A percentile compares a stretch with the other conserved stretches of the same genome.
Evolutionary conservation across 92 coral and sea anemone species (phyloP).

Genomic region (Bergia puertoricense): DNA sequence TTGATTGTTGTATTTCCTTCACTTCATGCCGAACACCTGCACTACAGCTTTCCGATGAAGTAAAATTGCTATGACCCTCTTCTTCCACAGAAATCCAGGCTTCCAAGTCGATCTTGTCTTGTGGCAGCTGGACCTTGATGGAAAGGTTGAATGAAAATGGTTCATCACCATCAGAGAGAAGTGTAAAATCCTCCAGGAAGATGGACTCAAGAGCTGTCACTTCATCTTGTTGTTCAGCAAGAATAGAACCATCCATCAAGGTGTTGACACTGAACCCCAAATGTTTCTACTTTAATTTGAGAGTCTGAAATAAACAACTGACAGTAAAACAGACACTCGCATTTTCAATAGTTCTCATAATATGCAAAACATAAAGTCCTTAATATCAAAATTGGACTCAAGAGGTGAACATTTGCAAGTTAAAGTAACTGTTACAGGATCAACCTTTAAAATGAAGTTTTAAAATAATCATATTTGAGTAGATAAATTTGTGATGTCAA

Average conservation of each 20-base stretch:
- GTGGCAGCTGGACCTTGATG: conserved; percentile 66
- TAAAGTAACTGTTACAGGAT: too few relatives aligned
- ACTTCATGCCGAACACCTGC: background rate
- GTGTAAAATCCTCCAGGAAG: conserved; percentile 69
- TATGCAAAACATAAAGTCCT: too few relatives aligned
- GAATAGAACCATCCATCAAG: conserved; percentile 28
- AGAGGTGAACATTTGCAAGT: too few relatives aligned
- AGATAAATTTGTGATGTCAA: too few relatives aligned
- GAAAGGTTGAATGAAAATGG: conserved; percentile 65
- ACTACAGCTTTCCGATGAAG: background rate
- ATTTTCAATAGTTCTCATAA: too few relatives aligned
- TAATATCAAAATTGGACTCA: too few relatives aligned
- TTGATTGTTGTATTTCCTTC: background rate
- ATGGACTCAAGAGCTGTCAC: conserved; percentile 81
- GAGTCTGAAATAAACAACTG: background rate
- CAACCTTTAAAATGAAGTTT: too few relatives aligned
- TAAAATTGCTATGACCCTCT: background rate
- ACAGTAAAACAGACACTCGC: too few relatives aligned
- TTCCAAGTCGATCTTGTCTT: conserved; percentile 63
- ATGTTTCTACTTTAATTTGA: background rate
- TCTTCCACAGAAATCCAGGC: conserved; percentile 76
- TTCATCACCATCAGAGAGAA: conserved; percentile 46
- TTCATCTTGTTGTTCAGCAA: conserved; percentile 85
- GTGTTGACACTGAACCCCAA: conserved; percentile 39
- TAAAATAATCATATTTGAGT: too few relatives aligned